Evolutionary conservation across 1,140 invertebrate genomes (phyloP), one percentile per base, ranked within the genome.

Genomic region (Drosophila malerkotliana): DNA sequence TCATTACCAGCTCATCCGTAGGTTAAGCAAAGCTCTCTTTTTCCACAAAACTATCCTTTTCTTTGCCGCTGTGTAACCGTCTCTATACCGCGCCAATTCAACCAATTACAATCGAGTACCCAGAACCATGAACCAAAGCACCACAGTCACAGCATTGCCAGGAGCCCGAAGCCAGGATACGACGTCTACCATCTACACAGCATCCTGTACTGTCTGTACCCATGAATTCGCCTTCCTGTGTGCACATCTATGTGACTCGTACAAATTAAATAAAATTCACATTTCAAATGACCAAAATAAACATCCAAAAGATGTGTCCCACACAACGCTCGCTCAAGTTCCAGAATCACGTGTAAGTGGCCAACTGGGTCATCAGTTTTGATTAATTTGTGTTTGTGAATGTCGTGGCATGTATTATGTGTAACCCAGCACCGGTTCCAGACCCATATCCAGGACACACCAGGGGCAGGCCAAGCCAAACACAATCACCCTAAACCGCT

Each of bases 1-100:
- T 55, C 67, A 63, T 57, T 26, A 47, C 72, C 28, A 72, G 61
- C 55, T 69, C 76, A 80, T 80, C 49, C 37, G 37, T 83, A 84
- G 62, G 21, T 44, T 84, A 80, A 80, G 80, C 9, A 72, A 51
- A 57, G 52, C 71, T 78, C 58, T 60, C 54, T 59, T 18, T 18
- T 74, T 41, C 21, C 59, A 48, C 48, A 12, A 12, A 62, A 62
- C 58, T 55, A 47, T 56, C 28, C 18, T 28, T 60, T 26, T 37
- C 52, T 55, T 54, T 59, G 41, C 45, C 60, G 59, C 73, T 76
- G 56, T 69, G 28, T 49, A 39, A 56, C 60, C 68, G 14, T 67
- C 54, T 79, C 77, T 63, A 63, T 44, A 72, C 41, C 75, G 74
- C 60, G 54, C 41, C 32, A 45, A 72, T 72, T 53, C 58, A 58